Evolutionary conservation across 2,888 invertebrate genomes (phyloP).

Genomic region (Pantelozetes paolii): DNA sequence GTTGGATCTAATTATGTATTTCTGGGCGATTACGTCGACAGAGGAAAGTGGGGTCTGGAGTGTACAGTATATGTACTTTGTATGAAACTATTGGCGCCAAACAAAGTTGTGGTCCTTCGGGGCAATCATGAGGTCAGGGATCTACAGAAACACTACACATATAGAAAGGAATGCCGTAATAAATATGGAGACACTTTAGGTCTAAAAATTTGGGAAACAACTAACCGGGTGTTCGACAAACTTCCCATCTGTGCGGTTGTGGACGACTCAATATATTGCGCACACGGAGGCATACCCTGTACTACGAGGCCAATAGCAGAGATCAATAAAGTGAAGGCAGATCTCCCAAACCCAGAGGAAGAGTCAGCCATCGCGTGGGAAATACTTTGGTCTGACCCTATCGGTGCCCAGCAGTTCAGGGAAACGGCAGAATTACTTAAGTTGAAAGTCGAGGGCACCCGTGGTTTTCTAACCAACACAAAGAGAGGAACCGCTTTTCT

Average conservation of each 20-base stretch:
- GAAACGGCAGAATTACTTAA: conserved; percentile 39
- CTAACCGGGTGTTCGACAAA: conserved; percentile 67
- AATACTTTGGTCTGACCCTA: conserved; percentile 68
- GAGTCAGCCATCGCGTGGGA: conserved; percentile 73
- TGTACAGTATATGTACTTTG: conserved; percentile 60
- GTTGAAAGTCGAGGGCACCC: not conserved
- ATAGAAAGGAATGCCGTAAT: conserved; percentile 65
- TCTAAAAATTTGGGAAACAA: conserved; percentile 63
- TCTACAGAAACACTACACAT: conserved; percentile 69
- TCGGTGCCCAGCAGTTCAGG: conserved; percentile 37
- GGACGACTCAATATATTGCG: conserved; percentile 70
- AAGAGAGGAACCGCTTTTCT: conserved; percentile 68
- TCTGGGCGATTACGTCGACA: conserved; percentile 72
- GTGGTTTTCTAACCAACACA: conserved; percentile 64
- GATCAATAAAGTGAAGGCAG: conserved; percentile 64
- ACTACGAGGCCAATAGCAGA: conserved; percentile 38
- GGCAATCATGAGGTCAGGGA: conserved; percentile 73
- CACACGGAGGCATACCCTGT: conserved; percentile 72
- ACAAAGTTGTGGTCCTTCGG: conserved; percentile 62
- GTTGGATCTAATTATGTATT: conserved; percentile 65
- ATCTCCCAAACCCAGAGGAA: conserved; percentile 62
- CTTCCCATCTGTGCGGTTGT: conserved; percentile 70
- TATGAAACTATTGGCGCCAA: conserved; percentile 65
- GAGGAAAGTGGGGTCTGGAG: conserved; percentile 65
- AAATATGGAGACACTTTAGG: conserved; percentile 66